These are phyloP conservation scores for Coptodon bakossiorum DNA, from an alignment of 2,113 vertebrate species.

Conservation along the genomic window DNA sequence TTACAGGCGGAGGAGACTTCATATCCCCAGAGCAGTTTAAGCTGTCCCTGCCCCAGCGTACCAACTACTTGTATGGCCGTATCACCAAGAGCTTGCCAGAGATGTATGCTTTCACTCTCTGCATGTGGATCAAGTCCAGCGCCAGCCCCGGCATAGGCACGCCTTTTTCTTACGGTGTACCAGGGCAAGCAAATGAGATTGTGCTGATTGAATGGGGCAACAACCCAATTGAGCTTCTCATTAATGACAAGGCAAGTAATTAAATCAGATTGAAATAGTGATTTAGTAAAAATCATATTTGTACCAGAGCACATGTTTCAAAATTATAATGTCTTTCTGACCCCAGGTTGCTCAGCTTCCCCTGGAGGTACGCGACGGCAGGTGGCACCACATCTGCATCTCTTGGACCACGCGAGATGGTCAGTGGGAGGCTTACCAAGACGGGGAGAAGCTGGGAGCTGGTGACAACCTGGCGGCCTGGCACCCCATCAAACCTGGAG, in stretches of 20 bases:
- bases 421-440: constrained; percentile 94
- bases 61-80: constrained; percentile 94
- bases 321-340: neutral
- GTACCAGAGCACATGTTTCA: neutral
- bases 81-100: constrained; percentile 93
- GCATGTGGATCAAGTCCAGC: constrained; percentile 93
- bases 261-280: neutral
- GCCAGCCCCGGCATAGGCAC: constrained; percentile 91
- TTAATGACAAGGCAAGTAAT: constrained; percentile 91
- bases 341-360: constrained; percentile 88
- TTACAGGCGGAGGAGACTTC: constrained; percentile 79
- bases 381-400: constrained; percentile 95
- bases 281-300: neutral
- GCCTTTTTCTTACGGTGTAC: constrained; percentile 92
- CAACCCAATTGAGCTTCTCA: constrained; percentile 94
- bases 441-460: constrained; percentile 83
- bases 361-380: constrained; percentile 86
- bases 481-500: constrained; percentile 96
- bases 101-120: constrained; percentile 95
- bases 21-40: constrained; percentile 93
- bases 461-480: constrained; percentile 96
- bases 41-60: constrained; percentile 88
- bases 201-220: constrained; percentile 98
- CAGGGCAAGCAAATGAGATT: constrained; percentile 94
- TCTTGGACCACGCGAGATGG: constrained; percentile 95